Evolutionary conservation across 2,113 vertebrate genomes (phyloP).

Genomic region (Psophia crepitans): DNA sequence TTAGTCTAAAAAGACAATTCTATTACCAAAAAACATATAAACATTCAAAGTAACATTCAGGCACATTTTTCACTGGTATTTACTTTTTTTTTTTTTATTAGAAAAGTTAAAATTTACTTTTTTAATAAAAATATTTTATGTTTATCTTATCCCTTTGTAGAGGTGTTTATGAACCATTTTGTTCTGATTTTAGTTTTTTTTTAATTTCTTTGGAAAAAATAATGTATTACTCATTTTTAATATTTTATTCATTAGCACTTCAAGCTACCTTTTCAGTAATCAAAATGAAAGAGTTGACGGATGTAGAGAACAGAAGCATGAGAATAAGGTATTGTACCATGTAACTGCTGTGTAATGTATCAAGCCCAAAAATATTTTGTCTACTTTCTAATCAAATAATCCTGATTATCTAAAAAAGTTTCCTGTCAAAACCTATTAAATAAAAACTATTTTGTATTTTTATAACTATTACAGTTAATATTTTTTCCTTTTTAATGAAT

Average conservation of each 20-base stretch:
- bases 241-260: background rate
- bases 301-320: background rate
- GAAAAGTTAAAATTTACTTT: background rate
- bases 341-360: background rate
- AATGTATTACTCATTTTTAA: background rate
- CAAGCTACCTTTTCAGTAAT: background rate
- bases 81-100: background rate
- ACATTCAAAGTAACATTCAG: background rate
- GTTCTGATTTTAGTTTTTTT: background rate
- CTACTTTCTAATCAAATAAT: background rate
- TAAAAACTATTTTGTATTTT: background rate
- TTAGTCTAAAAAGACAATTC: background rate
- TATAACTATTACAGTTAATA: background rate
- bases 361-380: background rate
- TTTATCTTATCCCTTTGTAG: background rate
- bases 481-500: background rate
- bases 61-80: background rate
- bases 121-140: background rate
- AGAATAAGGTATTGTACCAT: background rate
- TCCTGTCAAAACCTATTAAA: background rate
- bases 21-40: background rate
- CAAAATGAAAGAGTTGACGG: background rate
- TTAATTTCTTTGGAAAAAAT: background rate
- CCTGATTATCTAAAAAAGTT: background rate
- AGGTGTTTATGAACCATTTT: background rate